A percentile compares a stretch with the other conserved stretches of the same genome.
Conservation (phyloP, 2,113 vertebrate genomes). For the Hydrolagus affinis region DNA sequence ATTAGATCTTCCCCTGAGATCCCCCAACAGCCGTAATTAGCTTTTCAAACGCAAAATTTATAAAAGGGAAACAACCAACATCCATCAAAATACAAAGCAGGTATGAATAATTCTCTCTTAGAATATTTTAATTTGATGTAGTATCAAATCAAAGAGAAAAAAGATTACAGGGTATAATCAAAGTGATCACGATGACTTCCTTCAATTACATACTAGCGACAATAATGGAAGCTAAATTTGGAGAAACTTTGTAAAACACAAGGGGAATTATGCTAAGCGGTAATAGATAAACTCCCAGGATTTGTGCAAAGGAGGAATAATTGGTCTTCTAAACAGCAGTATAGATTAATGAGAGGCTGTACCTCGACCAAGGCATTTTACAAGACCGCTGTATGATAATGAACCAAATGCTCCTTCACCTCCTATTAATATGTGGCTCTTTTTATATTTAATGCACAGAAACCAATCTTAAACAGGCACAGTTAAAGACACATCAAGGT, state of each 20-base stretch:
- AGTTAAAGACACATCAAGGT: neutral
- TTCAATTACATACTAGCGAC: neutral
- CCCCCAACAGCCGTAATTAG: conserved; percentile 24
- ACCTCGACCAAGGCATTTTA: neutral
- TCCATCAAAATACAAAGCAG: conserved; percentile 32
- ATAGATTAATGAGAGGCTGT: conserved; percentile 1
- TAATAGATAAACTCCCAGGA: conserved; percentile 16
- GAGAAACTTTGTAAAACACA: conserved; percentile 26
- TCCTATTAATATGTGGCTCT: neutral
- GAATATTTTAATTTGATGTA: conserved; percentile 11
- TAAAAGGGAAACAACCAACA: conserved; percentile 29
- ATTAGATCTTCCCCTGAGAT: conserved; percentile 29
- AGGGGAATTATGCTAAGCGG: neutral
- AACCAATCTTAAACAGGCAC: neutral
- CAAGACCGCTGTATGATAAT: conserved; percentile 2
- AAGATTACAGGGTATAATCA: conserved; percentile 14
- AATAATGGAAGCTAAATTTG: conserved; percentile 1
- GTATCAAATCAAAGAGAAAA: conserved; percentile 21
- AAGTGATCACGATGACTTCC: conserved; percentile 17
- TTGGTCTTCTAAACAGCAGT: conserved; percentile 14
- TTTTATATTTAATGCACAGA: neutral
- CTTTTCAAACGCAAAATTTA: conserved; percentile 30
- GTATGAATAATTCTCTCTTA: conserved; percentile 31
- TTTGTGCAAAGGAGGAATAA: conserved; percentile 21
- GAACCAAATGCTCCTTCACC: neutral